Evolutionary conservation across 2,888 invertebrate genomes (phyloP).

Genomic region (Protophormia terraenovae): DNA sequence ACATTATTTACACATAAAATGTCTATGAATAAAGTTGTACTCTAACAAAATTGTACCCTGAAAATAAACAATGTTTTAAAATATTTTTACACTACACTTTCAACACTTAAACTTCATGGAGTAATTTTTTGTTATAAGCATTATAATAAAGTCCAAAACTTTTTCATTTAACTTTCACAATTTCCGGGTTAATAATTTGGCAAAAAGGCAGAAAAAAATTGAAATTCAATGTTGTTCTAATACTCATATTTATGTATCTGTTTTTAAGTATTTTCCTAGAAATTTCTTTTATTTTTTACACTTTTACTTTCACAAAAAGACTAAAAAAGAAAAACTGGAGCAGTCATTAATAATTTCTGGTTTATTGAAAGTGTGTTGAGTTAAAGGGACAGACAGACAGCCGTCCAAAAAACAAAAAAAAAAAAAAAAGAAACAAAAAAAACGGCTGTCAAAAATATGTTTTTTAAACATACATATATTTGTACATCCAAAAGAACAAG

Average conservation of each 20-base stretch:
- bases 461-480: not conserved
- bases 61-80: too few relatives aligned
- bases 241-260: not conserved
- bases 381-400: not conserved
- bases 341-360: slow-evolving; percentile 45
- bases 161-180: slow-evolving; percentile 3
- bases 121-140: not conserved
- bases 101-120: not conserved
- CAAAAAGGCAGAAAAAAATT: not conserved
- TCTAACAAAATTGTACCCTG: not conserved
- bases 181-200: slow-evolving; percentile 31
- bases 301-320: not conserved
- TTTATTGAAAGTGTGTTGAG: not conserved
- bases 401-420: too few relatives aligned
- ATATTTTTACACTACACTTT: not conserved
- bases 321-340: slow-evolving; percentile 7
- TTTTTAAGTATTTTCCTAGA: slow-evolving; percentile 18
- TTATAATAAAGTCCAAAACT: too few relatives aligned
- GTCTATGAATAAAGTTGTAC: not conserved
- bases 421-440: too few relatives aligned
- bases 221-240: not conserved
- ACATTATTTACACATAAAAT: not conserved
- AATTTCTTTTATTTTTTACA: not conserved
- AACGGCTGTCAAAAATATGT: slow-evolving; percentile 17
- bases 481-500: not conserved